Evolutionary conservation across 2,113 vertebrate genomes (phyloP).

Genomic region (Maccullochella peelii): DNA sequence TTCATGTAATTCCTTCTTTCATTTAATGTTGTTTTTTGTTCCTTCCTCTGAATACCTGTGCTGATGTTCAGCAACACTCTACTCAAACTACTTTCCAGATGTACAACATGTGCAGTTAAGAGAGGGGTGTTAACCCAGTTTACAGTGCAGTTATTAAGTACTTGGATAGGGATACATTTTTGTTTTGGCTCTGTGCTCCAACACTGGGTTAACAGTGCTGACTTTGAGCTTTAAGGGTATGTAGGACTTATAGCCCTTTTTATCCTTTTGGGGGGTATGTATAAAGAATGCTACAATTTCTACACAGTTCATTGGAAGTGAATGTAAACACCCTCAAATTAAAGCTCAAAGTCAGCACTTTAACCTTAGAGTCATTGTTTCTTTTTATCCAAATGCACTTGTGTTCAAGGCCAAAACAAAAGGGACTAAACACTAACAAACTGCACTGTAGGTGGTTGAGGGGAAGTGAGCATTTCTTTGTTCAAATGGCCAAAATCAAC

Average conservation of each 20-base stretch:
- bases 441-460: not conserved
- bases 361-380: not conserved
- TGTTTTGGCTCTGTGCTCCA: not conserved
- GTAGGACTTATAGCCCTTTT: not conserved
- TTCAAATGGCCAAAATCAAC: not conserved
- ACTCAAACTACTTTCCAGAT: not conserved
- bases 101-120: not conserved
- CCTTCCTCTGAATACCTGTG: not conserved
- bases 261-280: not conserved
- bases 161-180: not conserved
- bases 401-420: not conserved
- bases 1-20: not conserved
- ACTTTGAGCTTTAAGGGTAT: not conserved
- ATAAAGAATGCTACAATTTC: not conserved
- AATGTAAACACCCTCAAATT: not conserved
- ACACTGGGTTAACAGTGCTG: not conserved
- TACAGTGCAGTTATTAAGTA: not conserved
- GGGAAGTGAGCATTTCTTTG: not conserved
- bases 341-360: constrained; percentile 1
- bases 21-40: not conserved
- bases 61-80: too few relatives aligned
- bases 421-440: not conserved
- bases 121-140: not conserved
- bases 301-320: constrained; percentile 11
- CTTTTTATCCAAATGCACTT: not conserved